Conservation (phyloP, 2,888 invertebrate genomes). For the Oscheius sp. region DNA sequence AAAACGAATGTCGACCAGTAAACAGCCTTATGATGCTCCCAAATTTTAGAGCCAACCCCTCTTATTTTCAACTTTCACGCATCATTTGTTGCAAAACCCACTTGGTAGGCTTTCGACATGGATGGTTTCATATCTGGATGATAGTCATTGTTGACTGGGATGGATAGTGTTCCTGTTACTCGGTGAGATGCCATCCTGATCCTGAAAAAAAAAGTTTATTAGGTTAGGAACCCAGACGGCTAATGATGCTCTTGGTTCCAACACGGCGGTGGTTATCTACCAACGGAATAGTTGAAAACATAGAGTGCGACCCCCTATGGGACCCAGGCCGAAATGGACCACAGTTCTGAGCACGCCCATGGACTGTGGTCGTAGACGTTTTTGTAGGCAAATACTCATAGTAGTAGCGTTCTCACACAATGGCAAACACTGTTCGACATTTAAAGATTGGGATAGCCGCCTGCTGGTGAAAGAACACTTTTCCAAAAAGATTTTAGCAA, state of each 20-base stretch:
- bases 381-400: slow-evolving; percentile 13
- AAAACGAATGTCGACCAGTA: slow-evolving; percentile 17
- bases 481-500: background rate
- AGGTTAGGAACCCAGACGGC: background rate
- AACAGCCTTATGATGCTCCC: slow-evolving; percentile 18
- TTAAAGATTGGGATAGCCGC: slow-evolving; percentile 14
- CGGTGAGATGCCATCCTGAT: background rate
- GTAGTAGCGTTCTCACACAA: slow-evolving; percentile 18
- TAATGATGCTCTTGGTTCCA: background rate
- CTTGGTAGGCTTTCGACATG: slow-evolving; percentile 12
- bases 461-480: background rate
- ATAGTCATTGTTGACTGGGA: slow-evolving; percentile 10
- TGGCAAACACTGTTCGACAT: slow-evolving; percentile 21
- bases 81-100: too few relatives aligned
- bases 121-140: background rate
- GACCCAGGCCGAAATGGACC: background rate
- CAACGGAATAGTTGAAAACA: slow-evolving; percentile 13
- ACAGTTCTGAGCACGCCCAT: background rate
- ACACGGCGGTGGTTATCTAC: slow-evolving; percentile 5
- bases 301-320: background rate
- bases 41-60: background rate
- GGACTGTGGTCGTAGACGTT: slow-evolving; percentile 11
- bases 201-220: background rate
- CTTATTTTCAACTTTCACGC: background rate
- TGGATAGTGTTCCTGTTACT: slow-evolving; percentile 1